Percentiles rank a stretch among this genome's conserved stretches.
Conservation (phyloP, 2,888 invertebrate genomes). For the Mactromeris polynyma region DNA sequence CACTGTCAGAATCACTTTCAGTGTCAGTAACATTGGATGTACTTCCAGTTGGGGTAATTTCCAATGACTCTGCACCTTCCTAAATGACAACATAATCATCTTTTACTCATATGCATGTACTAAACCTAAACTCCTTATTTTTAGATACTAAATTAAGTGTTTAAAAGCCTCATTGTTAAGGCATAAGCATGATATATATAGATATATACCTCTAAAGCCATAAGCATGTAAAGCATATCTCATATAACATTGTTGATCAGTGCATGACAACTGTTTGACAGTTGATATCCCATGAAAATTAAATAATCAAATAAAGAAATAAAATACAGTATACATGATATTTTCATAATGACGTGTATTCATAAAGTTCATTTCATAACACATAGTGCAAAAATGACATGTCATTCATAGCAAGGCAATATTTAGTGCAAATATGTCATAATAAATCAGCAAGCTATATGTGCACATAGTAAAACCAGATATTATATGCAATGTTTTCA, state of each 20-base stretch:
- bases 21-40: conserved; percentile 50
- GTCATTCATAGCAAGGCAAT: not conserved
- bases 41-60: conserved; percentile 64
- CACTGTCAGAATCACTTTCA: conserved; percentile 55
- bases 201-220: not conserved
- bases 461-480: too few species aligned
- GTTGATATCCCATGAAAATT: too few species aligned
- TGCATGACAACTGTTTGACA: too few species aligned
- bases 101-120: not conserved
- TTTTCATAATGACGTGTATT: too few species aligned
- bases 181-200: not conserved
- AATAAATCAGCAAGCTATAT: not conserved
- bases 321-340: too few species aligned
- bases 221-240: not conserved
- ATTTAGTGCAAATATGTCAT: not conserved
- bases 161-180: not conserved
- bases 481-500: too few species aligned
- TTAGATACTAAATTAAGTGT: not conserved
- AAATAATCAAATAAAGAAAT: too few species aligned
- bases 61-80: conserved; percentile 65
- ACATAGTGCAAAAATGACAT: not conserved
- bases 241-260: too few species aligned
- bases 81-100: conserved; percentile 33
- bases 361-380: too few species aligned
- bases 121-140: not conserved